phyloP scores from a whole-genome alignment of 2,888 invertebrate genomes.

The Cerastoderma edule region DNA sequence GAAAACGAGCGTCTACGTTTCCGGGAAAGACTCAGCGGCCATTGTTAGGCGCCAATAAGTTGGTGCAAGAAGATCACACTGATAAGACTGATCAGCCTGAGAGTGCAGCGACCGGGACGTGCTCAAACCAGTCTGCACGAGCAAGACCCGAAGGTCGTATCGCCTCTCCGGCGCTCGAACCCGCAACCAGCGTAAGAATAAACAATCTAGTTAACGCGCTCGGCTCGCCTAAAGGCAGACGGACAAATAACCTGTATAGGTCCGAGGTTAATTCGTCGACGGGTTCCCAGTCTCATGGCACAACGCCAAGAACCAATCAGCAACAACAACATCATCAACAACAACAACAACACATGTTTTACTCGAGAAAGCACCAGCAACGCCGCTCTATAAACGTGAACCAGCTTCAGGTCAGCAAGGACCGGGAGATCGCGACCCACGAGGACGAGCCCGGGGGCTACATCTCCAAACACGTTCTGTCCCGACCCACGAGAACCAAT shows the following conservation, averaged over 20 bases:
- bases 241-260: constrained; percentile 6
- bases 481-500: constrained; percentile 42
- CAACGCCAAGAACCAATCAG: background rate
- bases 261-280: background rate
- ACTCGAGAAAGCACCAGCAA: constrained; percentile 11
- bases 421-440: constrained; percentile 27
- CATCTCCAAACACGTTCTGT: constrained; percentile 34
- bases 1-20: constrained; percentile 54
- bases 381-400: constrained; percentile 16
- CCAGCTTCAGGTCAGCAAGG: constrained; percentile 23
- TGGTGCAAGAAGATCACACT: constrained; percentile 21
- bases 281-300: constrained; percentile 1
- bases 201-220: constrained; percentile 17
- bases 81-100: constrained; percentile 1
- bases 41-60: constrained; percentile 25
- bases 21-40: constrained; percentile 50
- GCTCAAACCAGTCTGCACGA: background rate
- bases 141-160: background rate
- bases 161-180: background rate
- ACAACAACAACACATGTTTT: constrained; percentile 21
- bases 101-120: background rate
- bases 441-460: constrained; percentile 27
- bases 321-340: background rate
- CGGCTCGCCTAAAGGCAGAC: background rate
- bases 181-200: constrained; percentile 13